Conservation (phyloP, 2,113 vertebrate genomes). For the Lethenteron reissneri region DNA sequence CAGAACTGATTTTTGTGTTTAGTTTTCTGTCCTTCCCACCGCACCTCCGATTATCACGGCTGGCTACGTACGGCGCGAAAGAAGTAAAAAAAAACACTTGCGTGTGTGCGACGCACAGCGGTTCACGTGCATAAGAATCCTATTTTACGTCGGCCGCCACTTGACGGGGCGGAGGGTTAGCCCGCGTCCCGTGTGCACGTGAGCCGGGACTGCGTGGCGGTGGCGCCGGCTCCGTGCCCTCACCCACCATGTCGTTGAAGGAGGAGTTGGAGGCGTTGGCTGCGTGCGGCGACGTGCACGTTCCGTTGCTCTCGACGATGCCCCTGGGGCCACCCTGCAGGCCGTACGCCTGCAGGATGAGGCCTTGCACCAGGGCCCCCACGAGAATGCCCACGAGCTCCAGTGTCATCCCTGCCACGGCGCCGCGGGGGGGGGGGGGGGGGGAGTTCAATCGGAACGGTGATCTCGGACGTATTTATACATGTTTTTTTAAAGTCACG, state of each 20-base stretch:
- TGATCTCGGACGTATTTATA: too few species aligned
- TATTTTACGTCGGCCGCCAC: too few species aligned
- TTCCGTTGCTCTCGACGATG: conserved; percentile 9
- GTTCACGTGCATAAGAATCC: too few species aligned
- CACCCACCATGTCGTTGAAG: conserved; percentile 21
- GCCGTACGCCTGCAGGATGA: conserved; percentile 28
- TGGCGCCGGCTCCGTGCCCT: too few species aligned
- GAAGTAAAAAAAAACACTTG: neutral
- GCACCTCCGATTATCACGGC: too few species aligned
- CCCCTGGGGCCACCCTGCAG: conserved; percentile 19
- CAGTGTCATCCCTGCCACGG: conserved; percentile 27
- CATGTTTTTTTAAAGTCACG: too few species aligned
- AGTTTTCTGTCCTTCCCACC: too few species aligned
- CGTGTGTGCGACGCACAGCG: neutral
- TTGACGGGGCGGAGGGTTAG: neutral
- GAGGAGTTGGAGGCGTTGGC: neutral
- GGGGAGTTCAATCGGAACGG: too few species aligned
- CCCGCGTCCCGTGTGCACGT: neutral
- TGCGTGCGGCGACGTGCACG: conserved; percentile 7
- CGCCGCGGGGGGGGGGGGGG: too few species aligned
- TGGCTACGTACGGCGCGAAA: neutral
- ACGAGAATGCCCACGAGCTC: conserved; percentile 33
- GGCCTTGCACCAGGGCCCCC: conserved; percentile 29
- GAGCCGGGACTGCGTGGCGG: too few species aligned
- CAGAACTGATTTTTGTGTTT: too few species aligned